A percentile compares a stretch with the other conserved stretches of the same genome.
Evolutionary conservation across 2,113 vertebrate species (phyloP).

Genomic region (Sialia sialis): DNA sequence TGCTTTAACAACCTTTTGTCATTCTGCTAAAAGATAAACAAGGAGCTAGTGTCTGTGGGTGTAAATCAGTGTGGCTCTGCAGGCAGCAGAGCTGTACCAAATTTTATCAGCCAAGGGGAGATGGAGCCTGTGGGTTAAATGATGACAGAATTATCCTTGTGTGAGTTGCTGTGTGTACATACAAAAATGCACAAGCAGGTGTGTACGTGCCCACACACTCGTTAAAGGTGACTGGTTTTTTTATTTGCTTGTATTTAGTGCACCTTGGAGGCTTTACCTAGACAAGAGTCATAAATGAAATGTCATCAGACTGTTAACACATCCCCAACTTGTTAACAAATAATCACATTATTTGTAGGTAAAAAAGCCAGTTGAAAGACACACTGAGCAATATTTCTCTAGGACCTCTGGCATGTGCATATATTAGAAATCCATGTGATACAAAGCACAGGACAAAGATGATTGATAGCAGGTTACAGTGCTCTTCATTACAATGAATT

Average conservation of each 20-base stretch:
- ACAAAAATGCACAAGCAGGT: background rate
- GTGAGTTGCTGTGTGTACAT: background rate
- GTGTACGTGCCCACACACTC: background rate
- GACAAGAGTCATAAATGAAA: background rate
- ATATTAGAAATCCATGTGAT: background rate
- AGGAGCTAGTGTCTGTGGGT: background rate
- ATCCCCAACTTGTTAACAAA: background rate
- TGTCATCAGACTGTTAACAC: background rate
- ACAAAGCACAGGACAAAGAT: background rate
- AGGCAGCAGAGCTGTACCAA: background rate
- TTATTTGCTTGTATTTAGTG: background rate
- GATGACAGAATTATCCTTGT: background rate
- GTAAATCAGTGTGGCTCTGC: background rate
- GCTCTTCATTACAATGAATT: conserved; percentile 38
- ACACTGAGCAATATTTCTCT: background rate
- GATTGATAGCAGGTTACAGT: conserved; percentile 17
- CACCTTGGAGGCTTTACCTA: background rate
- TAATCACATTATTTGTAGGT: background rate
- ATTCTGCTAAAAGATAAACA: background rate
- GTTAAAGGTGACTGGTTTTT: background rate
- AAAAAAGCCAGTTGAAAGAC: background rate
- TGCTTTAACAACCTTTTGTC: background rate
- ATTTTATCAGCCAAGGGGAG: background rate
- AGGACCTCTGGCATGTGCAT: background rate
- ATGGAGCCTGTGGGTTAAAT: background rate